Conservation (phyloP, 2,113 vertebrate genomes). For the Spizaetus ornatus region DNA sequence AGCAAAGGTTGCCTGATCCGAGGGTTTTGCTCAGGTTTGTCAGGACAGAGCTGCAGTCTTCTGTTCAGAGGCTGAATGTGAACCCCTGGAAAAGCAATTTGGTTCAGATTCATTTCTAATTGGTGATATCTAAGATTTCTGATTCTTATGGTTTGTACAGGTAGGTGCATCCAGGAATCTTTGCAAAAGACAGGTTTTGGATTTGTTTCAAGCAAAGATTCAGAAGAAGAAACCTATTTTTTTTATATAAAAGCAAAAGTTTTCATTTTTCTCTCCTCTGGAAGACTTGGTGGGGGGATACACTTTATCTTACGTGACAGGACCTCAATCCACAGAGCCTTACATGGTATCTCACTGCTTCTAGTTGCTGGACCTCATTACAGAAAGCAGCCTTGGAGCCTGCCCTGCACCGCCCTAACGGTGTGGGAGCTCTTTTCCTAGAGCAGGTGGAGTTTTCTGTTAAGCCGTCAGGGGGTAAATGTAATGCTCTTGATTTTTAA, state of each 20-base stretch:
- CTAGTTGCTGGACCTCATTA: not conserved
- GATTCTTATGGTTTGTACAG: not conserved
- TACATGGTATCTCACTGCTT: rapidly evolving
- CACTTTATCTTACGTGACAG: not conserved
- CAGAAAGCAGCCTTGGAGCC: not conserved
- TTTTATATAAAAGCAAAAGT: not conserved
- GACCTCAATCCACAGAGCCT: not conserved
- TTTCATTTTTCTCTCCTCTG: not conserved
- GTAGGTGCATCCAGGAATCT: not conserved
- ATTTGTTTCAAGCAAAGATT: not conserved
- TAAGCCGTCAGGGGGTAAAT: not conserved
- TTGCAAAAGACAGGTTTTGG: not conserved
- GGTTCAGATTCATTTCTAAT: not conserved
- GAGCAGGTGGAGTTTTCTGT: not conserved
- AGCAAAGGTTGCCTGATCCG: not conserved
- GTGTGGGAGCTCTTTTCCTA: not conserved
- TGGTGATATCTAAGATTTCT: not conserved
- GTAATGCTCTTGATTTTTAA: not conserved
- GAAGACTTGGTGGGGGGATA: not conserved
- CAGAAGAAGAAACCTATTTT: not conserved
- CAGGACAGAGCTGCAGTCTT: not conserved
- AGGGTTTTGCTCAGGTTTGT: not conserved
- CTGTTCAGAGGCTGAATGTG: not conserved
- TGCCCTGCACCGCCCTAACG: rapidly evolving
- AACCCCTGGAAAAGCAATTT: not conserved